A percentile compares a stretch with the other conserved stretches of the same genome.
These are phyloP conservation scores for Urocyon cinereoargenteus DNA, from an alignment of 2,797 vertebrate species.

Conservation along the genomic window DNA sequence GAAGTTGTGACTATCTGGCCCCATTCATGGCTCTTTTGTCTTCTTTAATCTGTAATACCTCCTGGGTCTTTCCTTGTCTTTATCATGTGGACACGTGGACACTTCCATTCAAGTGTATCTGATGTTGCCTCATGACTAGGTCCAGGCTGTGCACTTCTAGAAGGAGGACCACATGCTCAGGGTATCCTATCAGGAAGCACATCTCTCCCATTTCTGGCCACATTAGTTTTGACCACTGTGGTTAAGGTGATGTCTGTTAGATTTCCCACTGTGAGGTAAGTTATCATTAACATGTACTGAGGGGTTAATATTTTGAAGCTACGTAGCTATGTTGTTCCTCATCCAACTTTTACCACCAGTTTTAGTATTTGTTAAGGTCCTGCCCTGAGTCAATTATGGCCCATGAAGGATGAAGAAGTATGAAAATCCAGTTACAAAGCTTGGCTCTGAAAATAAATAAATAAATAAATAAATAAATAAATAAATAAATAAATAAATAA, in stretches of 20 bases:
- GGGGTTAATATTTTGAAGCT: neutral
- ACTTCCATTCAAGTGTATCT: accelerated
- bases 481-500: too few species aligned
- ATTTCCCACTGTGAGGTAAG: neutral
- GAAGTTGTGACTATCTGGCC: neutral
- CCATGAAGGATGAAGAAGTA: neutral
- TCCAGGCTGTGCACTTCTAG: neutral
- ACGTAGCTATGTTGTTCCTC: neutral
- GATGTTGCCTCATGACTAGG: neutral
- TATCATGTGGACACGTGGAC: neutral
- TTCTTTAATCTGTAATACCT: neutral
- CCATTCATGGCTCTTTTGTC: neutral
- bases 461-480: too few species aligned
- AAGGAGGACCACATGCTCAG: neutral
- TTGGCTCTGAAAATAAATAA: too few species aligned
- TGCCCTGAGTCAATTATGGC: neutral
- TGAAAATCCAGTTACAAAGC: neutral
- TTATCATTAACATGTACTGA: neutral
- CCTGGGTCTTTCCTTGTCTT: too few species aligned
- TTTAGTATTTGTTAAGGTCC: neutral
- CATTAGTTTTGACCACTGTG: neutral
- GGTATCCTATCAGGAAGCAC: accelerated
- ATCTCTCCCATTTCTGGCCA: too few species aligned
- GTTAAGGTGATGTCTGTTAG: neutral
- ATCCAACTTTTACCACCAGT: neutral